These are phyloP conservation scores for Pantherophis alleghaniensis DNA, from an alignment of 2,797 vertebrate species.

Conservation along the genomic window DNA sequence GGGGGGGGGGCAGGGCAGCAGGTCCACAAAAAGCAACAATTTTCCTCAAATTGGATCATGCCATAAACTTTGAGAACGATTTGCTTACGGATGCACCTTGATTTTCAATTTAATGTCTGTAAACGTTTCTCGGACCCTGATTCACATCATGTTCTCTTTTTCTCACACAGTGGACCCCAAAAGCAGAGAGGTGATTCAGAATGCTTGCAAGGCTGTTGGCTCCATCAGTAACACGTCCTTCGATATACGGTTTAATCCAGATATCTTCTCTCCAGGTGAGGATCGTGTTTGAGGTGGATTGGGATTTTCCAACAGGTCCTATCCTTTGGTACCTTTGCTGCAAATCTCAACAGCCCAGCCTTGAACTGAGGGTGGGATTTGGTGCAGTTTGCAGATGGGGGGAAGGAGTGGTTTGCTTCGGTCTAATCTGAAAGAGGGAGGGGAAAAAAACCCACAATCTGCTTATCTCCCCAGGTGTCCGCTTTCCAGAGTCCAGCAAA, in stretches of 20 bases:
- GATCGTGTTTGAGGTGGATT: neutral
- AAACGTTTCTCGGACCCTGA: neutral
- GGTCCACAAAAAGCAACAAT: neutral
- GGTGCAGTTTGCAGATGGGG: neutral
- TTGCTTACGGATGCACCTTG: neutral
- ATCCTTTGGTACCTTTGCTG: neutral
- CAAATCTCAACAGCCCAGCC: neutral
- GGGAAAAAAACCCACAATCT: neutral
- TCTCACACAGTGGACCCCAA: constrained; percentile 82
- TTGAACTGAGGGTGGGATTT: neutral
- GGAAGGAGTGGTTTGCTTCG: neutral
- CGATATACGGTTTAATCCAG: constrained; percentile 97
- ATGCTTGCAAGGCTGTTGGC: constrained; percentile 93
- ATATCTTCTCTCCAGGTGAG: constrained; percentile 95
- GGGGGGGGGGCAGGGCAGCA: no score
- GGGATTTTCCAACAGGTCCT: neutral
- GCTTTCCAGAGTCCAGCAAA: constrained; percentile 84
- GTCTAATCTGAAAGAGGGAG: neutral
- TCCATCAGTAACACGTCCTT: constrained; percentile 93
- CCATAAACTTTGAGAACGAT: no score
- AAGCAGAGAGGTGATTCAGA: constrained; percentile 92
- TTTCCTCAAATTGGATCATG: no score
- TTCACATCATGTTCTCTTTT: neutral
- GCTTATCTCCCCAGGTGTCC: constrained; percentile 78
- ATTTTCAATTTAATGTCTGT: neutral